Base-by-base conservation (phyloP, 2,888 invertebrate species). In the Xiphydria camelus region DNA sequence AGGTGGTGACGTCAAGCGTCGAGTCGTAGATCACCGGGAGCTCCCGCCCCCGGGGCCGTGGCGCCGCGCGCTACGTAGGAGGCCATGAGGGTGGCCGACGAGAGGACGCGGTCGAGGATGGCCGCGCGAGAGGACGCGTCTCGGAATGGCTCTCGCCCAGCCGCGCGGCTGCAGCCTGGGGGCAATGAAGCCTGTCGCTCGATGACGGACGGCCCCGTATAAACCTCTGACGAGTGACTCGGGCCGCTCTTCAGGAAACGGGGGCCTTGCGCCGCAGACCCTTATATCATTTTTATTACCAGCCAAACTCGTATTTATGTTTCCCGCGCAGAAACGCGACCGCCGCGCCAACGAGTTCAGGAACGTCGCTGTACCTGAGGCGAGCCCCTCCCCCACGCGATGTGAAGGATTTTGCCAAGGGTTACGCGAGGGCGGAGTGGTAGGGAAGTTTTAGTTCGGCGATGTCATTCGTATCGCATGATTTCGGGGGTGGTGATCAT, bases 171-270 rank as follows among this genome's bases (percentile, higher is more conserved):
- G n/a, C n/a, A n/a, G n/a, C n/a, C n/a, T n/a, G n/a, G n/a, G n/a
- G 62, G 64, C 69, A 66, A 70, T 69, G 67, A 69, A 68, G 63
- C 59, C 65, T 65, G 68, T 68, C 67, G 64, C 57, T 58, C 61
- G 67, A 67, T 69, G 69, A 68, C 64, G 65, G 68, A 67, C 62
- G 56, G 51, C 58, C 57, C 59, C 63, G 63, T 64, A 66, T 67
- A 68, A 68, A 69, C 66, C 65, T n/a, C n/a, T 69, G 68, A 70
- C 70, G 66, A 64, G 66, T 62, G 64, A 65, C 62, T 67, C 58
- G 53, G 51, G 56, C 56, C 59, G 66, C n/a, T 61, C 62, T 63
- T 62, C 58, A 51, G 53, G 54, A 58, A 52, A 57, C 60, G 53
- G 58, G n/a, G n/a, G n/a, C 58, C 59, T 53, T 50, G 46, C 41